These are phyloP conservation scores for Bradynema listronoti DNA, from an alignment of 1,140 invertebrate genomes.

Conservation along the genomic window DNA sequence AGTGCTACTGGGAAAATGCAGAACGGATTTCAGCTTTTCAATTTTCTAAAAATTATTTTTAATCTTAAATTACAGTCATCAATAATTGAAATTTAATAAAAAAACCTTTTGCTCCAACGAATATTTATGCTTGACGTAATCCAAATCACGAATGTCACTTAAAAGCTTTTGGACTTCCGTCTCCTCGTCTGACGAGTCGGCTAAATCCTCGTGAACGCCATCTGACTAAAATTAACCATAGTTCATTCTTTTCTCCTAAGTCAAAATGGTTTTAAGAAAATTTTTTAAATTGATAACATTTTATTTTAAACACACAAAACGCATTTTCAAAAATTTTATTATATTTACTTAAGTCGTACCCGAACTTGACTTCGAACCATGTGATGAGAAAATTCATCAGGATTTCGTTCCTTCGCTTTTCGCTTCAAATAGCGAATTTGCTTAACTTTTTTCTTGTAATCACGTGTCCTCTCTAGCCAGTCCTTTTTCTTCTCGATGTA, in stretches of 20 bases:
- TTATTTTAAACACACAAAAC: no score
- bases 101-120: conserved; percentile 70
- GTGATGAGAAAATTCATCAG: conserved; percentile 96
- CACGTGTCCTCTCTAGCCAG: conserved; percentile 74
- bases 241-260: no score
- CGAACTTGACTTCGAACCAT: conserved; percentile 85
- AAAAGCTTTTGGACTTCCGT: conserved; percentile 75
- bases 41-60: conserved; percentile 65
- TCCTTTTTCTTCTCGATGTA: conserved; percentile 89
- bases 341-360: conserved; percentile 54
- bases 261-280: no score
- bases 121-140: conserved; percentile 77
- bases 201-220: conserved; percentile 67
- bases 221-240: conserved; percentile 60
- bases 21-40: conserved; percentile 75
- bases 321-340: conserved; percentile 13
- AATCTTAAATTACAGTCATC: conserved; percentile 14
- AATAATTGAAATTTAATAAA: conserved; percentile 2
- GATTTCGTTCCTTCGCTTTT: conserved; percentile 82
- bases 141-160: conserved; percentile 83
- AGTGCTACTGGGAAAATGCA: no score
- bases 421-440: conserved; percentile 75
- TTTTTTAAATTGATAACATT: no score
- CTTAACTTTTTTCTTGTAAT: conserved; percentile 67
- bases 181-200: conserved; percentile 63